Evolutionary conservation across 2,113 vertebrate species (phyloP).

Genomic region (Microtus montanus): DNA sequence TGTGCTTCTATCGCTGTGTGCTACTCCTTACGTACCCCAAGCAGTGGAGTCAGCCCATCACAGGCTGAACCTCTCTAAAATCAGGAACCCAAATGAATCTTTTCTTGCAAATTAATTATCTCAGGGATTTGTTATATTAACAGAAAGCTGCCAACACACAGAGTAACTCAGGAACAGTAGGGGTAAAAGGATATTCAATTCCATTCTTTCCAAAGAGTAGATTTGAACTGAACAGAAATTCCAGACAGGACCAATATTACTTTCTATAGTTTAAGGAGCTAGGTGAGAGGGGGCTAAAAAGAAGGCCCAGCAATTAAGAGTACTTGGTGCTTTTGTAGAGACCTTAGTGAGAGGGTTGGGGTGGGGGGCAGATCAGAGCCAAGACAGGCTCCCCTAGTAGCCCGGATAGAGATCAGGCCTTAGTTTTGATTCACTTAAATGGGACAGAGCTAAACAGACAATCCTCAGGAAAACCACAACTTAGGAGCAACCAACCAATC

Average conservation of each 20-base stretch:
- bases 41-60: neutral
- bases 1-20: neutral
- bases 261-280: constrained; percentile 44
- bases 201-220: neutral
- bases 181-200: neutral
- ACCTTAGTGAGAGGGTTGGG: neutral
- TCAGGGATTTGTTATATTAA: neutral
- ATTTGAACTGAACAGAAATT: constrained; percentile 24
- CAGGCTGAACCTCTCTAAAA: neutral
- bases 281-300: neutral
- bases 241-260: neutral
- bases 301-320: neutral
- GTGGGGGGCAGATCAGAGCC: too few relatives aligned
- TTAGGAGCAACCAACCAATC: too few relatives aligned
- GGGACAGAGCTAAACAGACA: too few relatives aligned
- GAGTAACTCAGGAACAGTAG: neutral
- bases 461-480: too few relatives aligned
- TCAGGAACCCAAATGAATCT: neutral
- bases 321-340: neutral
- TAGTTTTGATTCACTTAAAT: too few relatives aligned
- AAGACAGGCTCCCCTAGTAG: too few relatives aligned
- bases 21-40: neutral
- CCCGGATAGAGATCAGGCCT: too few relatives aligned
- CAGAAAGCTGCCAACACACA: neutral
- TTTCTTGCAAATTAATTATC: neutral